A percentile compares a stretch with the other conserved stretches of the same genome.
Conservation (phyloP, 2,113 vertebrate genomes). For the Ciconia stormi region DNA sequence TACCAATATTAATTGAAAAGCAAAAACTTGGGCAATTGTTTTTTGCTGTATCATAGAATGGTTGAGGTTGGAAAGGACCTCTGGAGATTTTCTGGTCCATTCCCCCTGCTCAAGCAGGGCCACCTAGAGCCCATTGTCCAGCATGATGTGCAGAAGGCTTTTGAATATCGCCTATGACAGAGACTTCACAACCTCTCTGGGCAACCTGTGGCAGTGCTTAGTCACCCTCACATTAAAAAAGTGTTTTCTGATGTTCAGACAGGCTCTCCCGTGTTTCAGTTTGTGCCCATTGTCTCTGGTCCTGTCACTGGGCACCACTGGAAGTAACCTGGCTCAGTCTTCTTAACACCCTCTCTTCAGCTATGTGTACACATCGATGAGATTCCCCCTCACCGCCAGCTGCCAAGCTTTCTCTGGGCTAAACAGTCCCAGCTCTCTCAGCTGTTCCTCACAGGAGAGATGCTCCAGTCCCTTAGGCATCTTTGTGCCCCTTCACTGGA, state of each 20-base stretch:
- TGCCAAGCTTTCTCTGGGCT: not conserved
- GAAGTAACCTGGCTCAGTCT: not conserved
- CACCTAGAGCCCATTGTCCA: not conserved
- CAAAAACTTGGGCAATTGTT: not conserved
- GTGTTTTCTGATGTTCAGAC: not conserved
- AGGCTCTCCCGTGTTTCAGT: rapidly evolving
- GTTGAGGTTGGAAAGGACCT: not conserved
- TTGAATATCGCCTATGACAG: not conserved
- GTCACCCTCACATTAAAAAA: not conserved
- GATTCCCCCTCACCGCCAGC: too few species aligned
- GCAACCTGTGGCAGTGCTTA: not conserved
- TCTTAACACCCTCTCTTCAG: not conserved
- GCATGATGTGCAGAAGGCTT: not conserved
- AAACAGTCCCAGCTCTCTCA: not conserved
- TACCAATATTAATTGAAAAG: not conserved
- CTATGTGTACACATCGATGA: not conserved
- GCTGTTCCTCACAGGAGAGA: not conserved
- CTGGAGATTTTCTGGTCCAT: not conserved
- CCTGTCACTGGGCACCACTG: not conserved
- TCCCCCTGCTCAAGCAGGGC: not conserved
- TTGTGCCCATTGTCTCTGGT: not conserved
- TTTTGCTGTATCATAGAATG: not conserved
- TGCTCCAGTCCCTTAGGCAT: not conserved
- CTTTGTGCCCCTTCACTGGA: not conserved
- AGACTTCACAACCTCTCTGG: not conserved